Percentiles rank a stretch among this genome's conserved stretches.
These are phyloP conservation scores for Chaetops frenatus DNA, from an alignment of 2,113 vertebrate species.

Conservation along the genomic window DNA sequence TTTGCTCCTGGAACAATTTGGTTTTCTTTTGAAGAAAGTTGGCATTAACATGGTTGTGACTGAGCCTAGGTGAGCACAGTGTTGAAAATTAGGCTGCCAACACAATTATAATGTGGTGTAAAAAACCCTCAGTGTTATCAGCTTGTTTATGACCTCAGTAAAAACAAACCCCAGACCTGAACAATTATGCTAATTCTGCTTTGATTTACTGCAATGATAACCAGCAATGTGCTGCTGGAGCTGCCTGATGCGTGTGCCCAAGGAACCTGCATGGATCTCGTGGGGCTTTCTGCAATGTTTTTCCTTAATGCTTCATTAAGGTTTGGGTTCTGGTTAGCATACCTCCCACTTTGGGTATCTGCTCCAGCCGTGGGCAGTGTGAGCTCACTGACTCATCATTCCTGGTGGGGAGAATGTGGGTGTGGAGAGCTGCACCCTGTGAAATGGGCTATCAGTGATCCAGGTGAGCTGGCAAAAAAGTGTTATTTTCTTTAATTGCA, in stretches of 20 bases:
- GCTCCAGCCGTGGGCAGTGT: neutral
- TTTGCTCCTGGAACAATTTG: neutral
- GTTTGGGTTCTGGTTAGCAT: neutral
- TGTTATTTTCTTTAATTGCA: neutral
- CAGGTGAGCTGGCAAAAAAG: neutral
- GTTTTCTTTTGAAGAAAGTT: slow-evolving; percentile 1
- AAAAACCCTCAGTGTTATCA: neutral
- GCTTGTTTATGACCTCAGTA: slow-evolving; percentile 7
- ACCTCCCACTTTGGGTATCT: neutral
- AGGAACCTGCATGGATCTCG: neutral
- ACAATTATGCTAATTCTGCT: neutral
- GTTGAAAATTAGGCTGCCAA: slow-evolving; percentile 14
- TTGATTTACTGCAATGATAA: slow-evolving; percentile 8
- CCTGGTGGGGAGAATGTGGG: neutral
- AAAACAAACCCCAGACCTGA: neutral
- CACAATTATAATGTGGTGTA: neutral
- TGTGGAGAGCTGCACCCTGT: neutral
- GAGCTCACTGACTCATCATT: neutral
- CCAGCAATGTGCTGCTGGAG: neutral
- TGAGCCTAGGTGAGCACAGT: neutral
- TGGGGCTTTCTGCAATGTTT: neutral
- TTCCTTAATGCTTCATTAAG: neutral
- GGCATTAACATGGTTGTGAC: neutral
- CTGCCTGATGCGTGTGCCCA: fast-evolving
- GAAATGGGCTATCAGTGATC: neutral